Percentiles rank a stretch among this genome's conserved stretches.
These are phyloP conservation scores for Muscicapa comitata DNA, from an alignment of 2,797 vertebrate genomes.

Conservation along the genomic window DNA sequence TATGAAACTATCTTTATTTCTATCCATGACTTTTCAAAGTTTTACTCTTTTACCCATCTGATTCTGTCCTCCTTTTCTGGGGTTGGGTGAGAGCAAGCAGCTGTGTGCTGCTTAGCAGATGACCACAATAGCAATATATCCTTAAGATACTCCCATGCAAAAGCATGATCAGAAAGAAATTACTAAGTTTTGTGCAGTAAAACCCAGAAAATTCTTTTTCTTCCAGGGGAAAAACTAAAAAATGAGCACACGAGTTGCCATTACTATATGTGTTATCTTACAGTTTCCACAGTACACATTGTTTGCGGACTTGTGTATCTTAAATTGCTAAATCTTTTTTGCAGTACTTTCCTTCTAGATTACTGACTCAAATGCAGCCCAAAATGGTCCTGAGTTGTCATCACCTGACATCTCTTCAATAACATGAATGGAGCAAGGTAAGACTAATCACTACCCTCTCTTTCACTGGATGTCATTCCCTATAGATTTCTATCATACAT, in stretches of 20 bases:
- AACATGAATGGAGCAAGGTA: background rate
- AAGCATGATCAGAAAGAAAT: background rate
- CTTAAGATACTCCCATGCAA: background rate
- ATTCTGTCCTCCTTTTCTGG: background rate
- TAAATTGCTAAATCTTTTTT: background rate
- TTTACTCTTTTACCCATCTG: background rate
- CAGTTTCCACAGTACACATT: background rate
- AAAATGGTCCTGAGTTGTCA: background rate
- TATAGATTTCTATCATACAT: background rate
- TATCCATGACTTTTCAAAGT: background rate
- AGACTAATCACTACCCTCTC: background rate
- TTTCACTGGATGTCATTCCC: background rate
- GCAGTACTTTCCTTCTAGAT: background rate
- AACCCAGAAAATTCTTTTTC: background rate
- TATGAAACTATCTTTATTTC: background rate
- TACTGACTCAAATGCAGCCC: background rate
- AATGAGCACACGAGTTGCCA: background rate
- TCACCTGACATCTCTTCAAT: background rate
- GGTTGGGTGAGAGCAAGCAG: background rate
- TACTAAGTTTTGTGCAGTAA: background rate
- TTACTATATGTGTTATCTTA: background rate
- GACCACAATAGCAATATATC: background rate
- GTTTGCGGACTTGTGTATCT: background rate
- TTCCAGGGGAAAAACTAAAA: background rate
- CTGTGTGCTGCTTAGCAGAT: background rate